Conservation (phyloP, 1,140 invertebrate genomes). For the Halesus radiatus region DNA sequence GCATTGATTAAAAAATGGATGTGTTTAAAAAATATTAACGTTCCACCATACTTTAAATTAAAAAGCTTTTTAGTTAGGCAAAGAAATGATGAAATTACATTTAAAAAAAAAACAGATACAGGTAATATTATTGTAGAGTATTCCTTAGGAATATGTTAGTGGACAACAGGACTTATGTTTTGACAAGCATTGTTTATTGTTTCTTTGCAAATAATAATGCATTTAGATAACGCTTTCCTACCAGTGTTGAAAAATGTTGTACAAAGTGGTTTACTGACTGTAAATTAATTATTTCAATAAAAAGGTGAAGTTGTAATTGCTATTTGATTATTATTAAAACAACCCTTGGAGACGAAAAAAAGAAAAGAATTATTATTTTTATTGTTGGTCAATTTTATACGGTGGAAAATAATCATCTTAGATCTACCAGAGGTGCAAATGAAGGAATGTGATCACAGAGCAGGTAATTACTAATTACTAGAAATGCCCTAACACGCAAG, state of each 20-base stretch:
- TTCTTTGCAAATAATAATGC: background rate
- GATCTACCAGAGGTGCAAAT: too few relatives aligned
- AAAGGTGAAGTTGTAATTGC: slow-evolving; percentile 55
- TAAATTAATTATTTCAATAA: slow-evolving; percentile 56
- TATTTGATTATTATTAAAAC: slow-evolving; percentile 54
- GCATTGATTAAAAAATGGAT: background rate
- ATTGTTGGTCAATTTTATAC: too few relatives aligned
- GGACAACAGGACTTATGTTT: background rate
- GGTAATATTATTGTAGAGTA: background rate
- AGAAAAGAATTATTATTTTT: too few relatives aligned
- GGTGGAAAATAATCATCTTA: too few relatives aligned
- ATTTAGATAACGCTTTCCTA: slow-evolving; percentile 6
- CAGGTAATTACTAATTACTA: too few relatives aligned
- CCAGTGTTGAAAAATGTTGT: slow-evolving; percentile 43
- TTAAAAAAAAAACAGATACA: background rate
- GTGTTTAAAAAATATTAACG: background rate
- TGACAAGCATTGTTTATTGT: background rate
- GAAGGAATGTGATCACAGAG: too few relatives aligned
- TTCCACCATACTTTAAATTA: background rate
- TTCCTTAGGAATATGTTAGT: slow-evolving; percentile 11
- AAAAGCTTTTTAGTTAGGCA: slow-evolving; percentile 15
- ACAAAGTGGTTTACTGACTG: slow-evolving; percentile 50
- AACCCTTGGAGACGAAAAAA: background rate
- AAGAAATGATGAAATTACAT: background rate
- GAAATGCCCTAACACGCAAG: too few relatives aligned